Conservation (phyloP, 1,140 invertebrate species). For the Meteorus sp. region DNA sequence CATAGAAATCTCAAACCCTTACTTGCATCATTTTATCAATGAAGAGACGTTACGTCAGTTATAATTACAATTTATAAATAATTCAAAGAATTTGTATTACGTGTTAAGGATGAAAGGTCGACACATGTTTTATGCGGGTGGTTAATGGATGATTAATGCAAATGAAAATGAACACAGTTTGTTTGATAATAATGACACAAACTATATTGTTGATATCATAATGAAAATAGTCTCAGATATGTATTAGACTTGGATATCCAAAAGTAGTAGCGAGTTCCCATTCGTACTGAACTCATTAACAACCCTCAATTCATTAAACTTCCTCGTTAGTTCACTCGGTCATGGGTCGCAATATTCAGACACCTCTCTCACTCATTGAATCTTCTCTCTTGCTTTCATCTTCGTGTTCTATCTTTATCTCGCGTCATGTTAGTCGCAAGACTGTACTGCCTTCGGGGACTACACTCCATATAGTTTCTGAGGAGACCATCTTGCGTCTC, state of each 20-base stretch:
- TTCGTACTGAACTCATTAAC: conserved; percentile 41
- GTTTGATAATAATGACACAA: no score
- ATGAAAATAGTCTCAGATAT: neutral
- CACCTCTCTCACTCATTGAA: conserved; percentile 2
- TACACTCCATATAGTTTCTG: conserved; percentile 22
- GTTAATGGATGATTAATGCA: no score
- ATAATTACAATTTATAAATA: no score
- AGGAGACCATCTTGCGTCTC: conserved; percentile 26
- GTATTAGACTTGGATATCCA: no score
- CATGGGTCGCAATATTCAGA: neutral
- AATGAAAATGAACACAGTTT: no score
- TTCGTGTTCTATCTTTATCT: conserved; percentile 15
- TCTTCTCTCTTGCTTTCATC: conserved; percentile 17
- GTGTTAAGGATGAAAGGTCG: no score
- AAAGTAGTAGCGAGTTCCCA: neutral
- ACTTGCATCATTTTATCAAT: no score
- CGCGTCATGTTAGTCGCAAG: neutral
- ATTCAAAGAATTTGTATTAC: no score
- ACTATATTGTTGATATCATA: no score
- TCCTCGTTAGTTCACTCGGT: conserved; percentile 17
- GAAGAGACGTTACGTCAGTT: no score
- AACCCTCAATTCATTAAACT: conserved; percentile 46
- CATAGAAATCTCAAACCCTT: no score
- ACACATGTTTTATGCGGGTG: no score
- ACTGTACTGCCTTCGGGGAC: conserved; percentile 1